Base-by-base conservation (phyloP, 2,797 vertebrate genomes). In the Ambastaia sidthimunki region DNA sequence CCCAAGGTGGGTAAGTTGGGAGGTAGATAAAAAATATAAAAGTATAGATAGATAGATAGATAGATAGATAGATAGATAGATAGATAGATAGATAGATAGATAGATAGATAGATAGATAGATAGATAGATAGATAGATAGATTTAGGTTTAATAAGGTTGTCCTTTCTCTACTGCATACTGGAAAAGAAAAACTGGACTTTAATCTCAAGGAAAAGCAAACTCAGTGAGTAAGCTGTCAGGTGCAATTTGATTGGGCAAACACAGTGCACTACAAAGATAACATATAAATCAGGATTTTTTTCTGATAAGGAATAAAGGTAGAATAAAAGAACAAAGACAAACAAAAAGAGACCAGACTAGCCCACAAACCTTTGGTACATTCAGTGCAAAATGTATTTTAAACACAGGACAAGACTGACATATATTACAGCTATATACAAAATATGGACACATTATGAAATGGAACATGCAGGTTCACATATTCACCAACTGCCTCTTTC, bases 321-420 rank as follows among this genome's bases (percentile, higher is more conserved):
- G 44, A 10, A 37, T 52, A 21, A 63, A 85, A 54, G 12, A 48
- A 69, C 76, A 83, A 80, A 86, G 84, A 85, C 63, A 73, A 48
- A 90, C 81, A 83, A 59, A 85, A 81, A 90, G 77, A 90, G 84
- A 88, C 84, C 88, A 88, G 83, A 87, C 86, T 90, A 91, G 89
- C 87, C 90, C 89, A 86, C 90, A 92, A 89, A 82, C 87, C 93
- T 96, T 97, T 97, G 96, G 96, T 98, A 96, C 96, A 95, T 96
- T 96, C 94, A 92, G 96, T 97, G 96, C 96, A 98, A 96, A 97
- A 94, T 93, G 93, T 92, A 92, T 90, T 92, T 92, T 92, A 86
- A 89, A 92, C 91, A 93, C 90, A 92, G 89, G 90, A 92, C 90
- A 89, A 89, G 92, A 94, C 92, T 89, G 88, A 93, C 91, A 91